Base-by-base conservation (phyloP, 2,888 invertebrate species). In the Formica aserva region DNA sequence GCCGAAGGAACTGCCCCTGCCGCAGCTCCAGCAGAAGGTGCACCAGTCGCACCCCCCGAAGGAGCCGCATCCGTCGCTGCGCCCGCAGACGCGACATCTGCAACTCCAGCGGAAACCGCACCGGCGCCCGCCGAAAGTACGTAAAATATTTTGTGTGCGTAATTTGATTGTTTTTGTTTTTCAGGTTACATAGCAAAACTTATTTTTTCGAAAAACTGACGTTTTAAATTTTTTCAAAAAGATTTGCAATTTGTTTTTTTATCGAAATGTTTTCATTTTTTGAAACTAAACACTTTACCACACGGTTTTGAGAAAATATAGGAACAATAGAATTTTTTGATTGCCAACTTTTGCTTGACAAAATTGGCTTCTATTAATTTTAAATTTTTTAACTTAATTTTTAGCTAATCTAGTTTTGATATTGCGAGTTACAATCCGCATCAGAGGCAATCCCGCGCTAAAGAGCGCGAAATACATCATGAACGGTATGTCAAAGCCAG, bases 31-130 rank as follows among this genome's bases (percentile, higher is more conserved):
- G 91, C 89, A 32, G 93, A 91, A 22, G 86, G 87, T n/a, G 86
- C 91, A 1, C 89, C 90, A 26, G 41, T 60, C 3, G 66, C 52
- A n/a, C 78, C 87, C 11, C 89, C 91, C 11, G 92, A 91, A 84
- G 92, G 88, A 65, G 90, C 86, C 9, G 92, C 94, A 0, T 95
- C 94, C 67, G 94, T 94, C 67, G 94, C 94, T 0, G 94, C 94
- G 5, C 95, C 92, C 55, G 94, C 94, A 6, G 88, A 89, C 13
- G 83, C 91, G 62, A 90, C 89, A 26, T 92, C 94, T 55, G 84
- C 85, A 63, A 75, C 84, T 60, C 86, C 88, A 62, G 85, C 84
- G 45, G 88, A 84, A 60, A 83, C 87, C 76, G 87, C 90, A 35
- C 87, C 89, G 29, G 84, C 80, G 41, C 65, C 83, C 15, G 55